Base-by-base conservation (phyloP, 2,888 invertebrate genomes). In the Cephus spinipes region DNA sequence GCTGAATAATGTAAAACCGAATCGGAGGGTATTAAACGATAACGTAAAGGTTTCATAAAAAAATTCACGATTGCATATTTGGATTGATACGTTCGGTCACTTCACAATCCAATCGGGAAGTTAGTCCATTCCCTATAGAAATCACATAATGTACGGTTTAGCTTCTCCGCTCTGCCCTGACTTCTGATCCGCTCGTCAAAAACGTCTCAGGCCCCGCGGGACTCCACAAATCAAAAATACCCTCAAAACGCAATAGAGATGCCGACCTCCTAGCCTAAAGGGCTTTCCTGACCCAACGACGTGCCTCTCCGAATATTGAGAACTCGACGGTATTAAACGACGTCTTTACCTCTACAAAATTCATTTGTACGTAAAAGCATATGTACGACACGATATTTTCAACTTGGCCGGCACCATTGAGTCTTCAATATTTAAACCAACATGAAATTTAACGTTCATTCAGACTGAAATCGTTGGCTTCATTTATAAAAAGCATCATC, bases 131-230 rank as follows among this genome's bases (percentile, higher is more conserved):
- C 90, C 90, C 90, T 88, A 89, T 87, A 90, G 90, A 90, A 90
- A 90, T 90, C 90, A 90, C 90, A 90, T 90, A 90, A 90, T 90
- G 90, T 90, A 89, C 89, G 89, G 89, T 90, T 90, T 89, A 87
- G 87, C 88, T 83, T 84, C 83, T 31, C 69, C 55, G 30, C 73
- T 40, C 55, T 30, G 33, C 68, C 30, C 32, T 32, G 40, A 34
- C 73, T 40, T 55, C 68, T 34, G 30, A 30, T 9, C 23, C 23
- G 9, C 3, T 55, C 23, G 55, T 55, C 23, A 55, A 55, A 71
- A 71, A 33, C 71, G 12, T 31, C 15, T 68, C 76, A 35, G 11
- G 31, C 30, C 83, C 83, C 86, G 55, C 71, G 87, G 85, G 88
- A 87, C 82, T 84, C 85, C 89, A 90, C 89, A 90, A 90, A 90